Evolutionary conservation across 30 jellyfish, hydroid and myxozoan species (phyloP).

Genomic region (Turritopsis dohrnii): DNA sequence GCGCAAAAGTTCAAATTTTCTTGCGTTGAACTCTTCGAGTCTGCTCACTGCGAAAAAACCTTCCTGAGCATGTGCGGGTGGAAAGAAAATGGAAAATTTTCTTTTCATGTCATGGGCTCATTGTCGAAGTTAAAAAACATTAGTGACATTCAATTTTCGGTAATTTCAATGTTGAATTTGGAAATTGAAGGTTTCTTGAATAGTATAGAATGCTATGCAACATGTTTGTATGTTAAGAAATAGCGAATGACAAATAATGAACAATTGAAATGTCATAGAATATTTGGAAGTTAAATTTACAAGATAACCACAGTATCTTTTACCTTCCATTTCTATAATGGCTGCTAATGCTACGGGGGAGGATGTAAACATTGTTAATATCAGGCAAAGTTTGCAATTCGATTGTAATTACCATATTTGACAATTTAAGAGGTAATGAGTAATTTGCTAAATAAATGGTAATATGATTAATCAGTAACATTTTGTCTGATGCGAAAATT

Average conservation of each 20-base stretch:
- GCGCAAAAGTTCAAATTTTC: conserved; percentile 78
- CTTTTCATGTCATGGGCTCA: neutral
- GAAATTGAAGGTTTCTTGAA: neutral
- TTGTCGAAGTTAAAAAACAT: neutral
- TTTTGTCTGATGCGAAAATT: neutral
- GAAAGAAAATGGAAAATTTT: neutral
- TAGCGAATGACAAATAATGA: neutral
- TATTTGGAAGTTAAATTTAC: neutral
- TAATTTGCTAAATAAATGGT: neutral
- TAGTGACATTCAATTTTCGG: neutral
- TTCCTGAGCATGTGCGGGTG: conserved; percentile 96
- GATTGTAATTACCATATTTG: neutral
- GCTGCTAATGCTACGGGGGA: neutral
- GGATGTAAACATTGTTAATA: neutral
- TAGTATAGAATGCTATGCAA: neutral
- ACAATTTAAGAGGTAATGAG: neutral
- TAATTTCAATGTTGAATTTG: neutral
- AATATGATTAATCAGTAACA: neutral
- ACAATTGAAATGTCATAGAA: neutral
- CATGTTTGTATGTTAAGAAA: neutral
- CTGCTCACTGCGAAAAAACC: conserved; percentile 85
- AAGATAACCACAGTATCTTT: neutral
- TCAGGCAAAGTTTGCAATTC: neutral
- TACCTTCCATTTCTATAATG: conserved; percentile 8
- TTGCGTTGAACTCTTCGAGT: conserved; percentile 75